Percentiles rank a stretch among this genome's conserved stretches.
Conservation (phyloP, 2,888 invertebrate genomes). For the Scaptomyza flava region DNA sequence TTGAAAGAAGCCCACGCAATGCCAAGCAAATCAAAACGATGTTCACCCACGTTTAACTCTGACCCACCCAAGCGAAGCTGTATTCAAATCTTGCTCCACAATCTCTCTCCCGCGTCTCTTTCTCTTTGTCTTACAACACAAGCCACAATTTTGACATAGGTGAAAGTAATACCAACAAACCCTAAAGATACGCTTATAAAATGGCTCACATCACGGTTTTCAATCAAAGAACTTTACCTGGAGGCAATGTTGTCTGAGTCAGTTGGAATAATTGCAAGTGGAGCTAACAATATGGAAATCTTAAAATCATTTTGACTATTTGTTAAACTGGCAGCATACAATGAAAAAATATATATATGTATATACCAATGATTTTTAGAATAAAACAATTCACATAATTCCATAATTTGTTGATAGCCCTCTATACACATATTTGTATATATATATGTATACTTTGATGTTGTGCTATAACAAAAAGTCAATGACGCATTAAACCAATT, state of each 20-base stretch:
- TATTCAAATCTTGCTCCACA: conserved; percentile 6
- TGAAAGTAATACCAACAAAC: background rate
- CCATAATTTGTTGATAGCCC: conserved; percentile 10
- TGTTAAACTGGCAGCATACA: background rate
- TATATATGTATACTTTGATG: conserved; percentile 1
- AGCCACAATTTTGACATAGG: conserved; percentile 2
- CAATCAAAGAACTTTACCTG: conserved; percentile 4
- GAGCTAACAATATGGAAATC: too few species aligned
- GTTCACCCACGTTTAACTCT: conserved; percentile 54
- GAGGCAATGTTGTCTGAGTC: conserved; percentile 6
- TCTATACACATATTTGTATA: background rate
- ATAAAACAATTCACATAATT: conserved; percentile 12
- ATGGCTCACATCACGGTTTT: conserved; percentile 26
- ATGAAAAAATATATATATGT: background rate
- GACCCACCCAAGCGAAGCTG: conserved; percentile 51
- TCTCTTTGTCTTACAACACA: background rate
- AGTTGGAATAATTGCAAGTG: conserved; percentile 3
- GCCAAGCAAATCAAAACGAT: conserved; percentile 41
- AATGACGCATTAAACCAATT: conserved; percentile 17
- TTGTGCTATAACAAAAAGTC: background rate
- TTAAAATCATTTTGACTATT: background rate
- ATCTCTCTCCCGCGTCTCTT: background rate
- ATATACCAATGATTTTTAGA: background rate
- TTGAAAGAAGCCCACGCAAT: conserved; percentile 36
- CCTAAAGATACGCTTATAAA: background rate